These are phyloP conservation scores for Aphaenogaster ashmeadi DNA, from an alignment of 1,140 invertebrate species.

Conservation along the genomic window DNA sequence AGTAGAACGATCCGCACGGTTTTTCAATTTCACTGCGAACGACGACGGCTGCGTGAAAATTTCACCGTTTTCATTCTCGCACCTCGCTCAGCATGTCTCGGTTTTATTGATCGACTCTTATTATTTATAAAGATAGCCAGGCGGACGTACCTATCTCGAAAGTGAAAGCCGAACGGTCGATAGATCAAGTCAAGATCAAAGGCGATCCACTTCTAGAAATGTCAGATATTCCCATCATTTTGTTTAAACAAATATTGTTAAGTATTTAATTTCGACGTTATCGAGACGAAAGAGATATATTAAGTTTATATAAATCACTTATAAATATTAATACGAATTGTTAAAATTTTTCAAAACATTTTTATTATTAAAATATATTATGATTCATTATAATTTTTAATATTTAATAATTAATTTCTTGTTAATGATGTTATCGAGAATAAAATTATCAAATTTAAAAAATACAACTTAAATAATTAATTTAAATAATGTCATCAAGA, in stretches of 20 bases:
- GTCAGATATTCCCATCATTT: not conserved
- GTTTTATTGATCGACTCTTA: conserved; percentile 46
- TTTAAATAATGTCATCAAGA: not conserved
- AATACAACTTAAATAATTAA: conserved; percentile 23
- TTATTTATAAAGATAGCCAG: conserved; percentile 63
- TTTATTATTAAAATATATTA: not conserved
- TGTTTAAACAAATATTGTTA: not conserved
- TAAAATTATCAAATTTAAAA: not conserved
- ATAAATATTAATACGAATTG: conserved; percentile 14
- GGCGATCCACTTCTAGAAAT: conserved; percentile 22
- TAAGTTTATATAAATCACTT: not conserved
- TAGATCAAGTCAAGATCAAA: conserved; percentile 57
- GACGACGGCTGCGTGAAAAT: conserved; percentile 35
- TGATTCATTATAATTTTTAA: not conserved
- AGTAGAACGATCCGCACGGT: conserved; percentile 66
- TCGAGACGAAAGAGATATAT: not conserved
- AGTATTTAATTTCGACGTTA: not conserved
- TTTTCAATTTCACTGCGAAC: conserved; percentile 65
- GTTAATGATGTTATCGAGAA: not conserved
- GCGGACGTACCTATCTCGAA: conserved; percentile 48
- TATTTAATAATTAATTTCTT: not conserved
- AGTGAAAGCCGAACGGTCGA: conserved; percentile 48
- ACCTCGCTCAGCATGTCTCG: conserved; percentile 30
- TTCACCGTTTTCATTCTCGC: conserved; percentile 61
- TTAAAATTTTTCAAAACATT: not conserved